Evolutionary conservation across 37 sponge, comb jelly and placozoan species (phyloP).

Genomic region (Beroe forskalii): DNA sequence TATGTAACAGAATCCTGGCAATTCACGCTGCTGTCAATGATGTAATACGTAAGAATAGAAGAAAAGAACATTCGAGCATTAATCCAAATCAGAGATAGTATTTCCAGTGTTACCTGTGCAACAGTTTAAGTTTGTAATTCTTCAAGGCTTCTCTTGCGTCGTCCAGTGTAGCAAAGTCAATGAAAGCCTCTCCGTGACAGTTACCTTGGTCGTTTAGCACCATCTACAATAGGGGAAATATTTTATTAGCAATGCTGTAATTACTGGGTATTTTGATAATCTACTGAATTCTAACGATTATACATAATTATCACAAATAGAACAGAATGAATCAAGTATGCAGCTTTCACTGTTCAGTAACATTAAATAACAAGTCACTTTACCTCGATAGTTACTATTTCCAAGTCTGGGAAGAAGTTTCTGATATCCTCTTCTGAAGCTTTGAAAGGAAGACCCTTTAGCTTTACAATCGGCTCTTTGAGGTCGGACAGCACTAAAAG

Average conservation of each 20-base stretch:
- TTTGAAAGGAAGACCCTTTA: slow-evolving; percentile 40
- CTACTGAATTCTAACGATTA: too few relatives aligned
- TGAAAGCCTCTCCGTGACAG: slow-evolving; percentile 16
- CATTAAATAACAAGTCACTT: too few relatives aligned
- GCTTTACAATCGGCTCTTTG: slow-evolving; percentile 27
- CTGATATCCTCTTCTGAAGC: slow-evolving; percentile 34
- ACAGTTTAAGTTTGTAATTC: slow-evolving; percentile 22
- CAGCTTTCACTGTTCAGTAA: too few relatives aligned
- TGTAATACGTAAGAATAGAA: too few relatives aligned
- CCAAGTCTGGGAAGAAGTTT: slow-evolving; percentile 36
- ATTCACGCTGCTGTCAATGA: too few relatives aligned
- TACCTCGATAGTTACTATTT: slow-evolving; percentile 42
- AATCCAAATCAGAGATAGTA: too few relatives aligned
- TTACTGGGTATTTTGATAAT: too few relatives aligned
- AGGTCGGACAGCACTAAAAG: background rate
- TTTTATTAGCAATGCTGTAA: background rate
- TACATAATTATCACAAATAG: background rate
- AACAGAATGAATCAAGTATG: background rate
- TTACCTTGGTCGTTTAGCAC: slow-evolving; percentile 58
- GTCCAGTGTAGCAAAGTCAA: slow-evolving; percentile 38
- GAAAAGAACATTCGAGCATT: too few relatives aligned
- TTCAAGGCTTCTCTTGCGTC: slow-evolving; percentile 48
- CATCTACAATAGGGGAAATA: background rate
- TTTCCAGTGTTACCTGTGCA: too few relatives aligned
- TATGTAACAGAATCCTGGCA: too few relatives aligned